A percentile compares a stretch with the other conserved stretches of the same genome.
phyloP scores from a whole-genome alignment of 2,797 vertebrate genomes.

The Caiman crocodilus region DNA sequence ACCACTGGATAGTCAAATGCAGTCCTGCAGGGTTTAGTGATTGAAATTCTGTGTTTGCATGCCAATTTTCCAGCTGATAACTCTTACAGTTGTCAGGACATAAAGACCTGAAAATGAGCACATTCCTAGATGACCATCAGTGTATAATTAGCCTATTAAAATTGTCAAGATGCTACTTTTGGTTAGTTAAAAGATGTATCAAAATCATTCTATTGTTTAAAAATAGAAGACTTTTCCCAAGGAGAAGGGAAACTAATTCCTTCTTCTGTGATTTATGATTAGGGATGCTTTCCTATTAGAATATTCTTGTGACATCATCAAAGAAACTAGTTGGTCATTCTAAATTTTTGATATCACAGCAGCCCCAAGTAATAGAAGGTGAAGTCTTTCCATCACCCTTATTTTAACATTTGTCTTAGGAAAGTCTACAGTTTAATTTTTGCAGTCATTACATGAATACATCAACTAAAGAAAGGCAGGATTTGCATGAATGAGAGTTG shows the following conservation, averaged over 20 bases:
- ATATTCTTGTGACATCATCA: not conserved
- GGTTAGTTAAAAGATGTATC: slow-evolving; percentile 80
- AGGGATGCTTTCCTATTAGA: not conserved
- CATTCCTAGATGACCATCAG: slow-evolving; percentile 78
- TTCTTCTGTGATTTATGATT: slow-evolving; percentile 29
- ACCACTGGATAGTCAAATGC: slow-evolving; percentile 40
- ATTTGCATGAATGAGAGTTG: not conserved
- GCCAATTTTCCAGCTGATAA: slow-evolving; percentile 78
- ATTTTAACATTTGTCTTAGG: not conserved
- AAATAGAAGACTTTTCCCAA: not conserved
- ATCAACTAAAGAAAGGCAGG: not conserved
- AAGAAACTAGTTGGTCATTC: not conserved
- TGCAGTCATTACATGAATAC: not conserved
- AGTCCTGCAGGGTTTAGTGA: slow-evolving; percentile 59
- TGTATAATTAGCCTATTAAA: slow-evolving; percentile 80
- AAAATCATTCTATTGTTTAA: slow-evolving; percentile 72
- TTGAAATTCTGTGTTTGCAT: slow-evolving; percentile 76
- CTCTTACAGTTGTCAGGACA: slow-evolving; percentile 74
- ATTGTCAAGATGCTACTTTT: slow-evolving; percentile 81
- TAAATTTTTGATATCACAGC: not conserved
- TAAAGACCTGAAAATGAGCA: slow-evolving; percentile 70
- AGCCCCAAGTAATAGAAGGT: not conserved
- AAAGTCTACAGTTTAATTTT: not conserved
- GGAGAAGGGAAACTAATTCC: slow-evolving; percentile 14
- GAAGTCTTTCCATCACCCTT: not conserved